Evolutionary conservation across 1,140 invertebrate genomes (phyloP), one percentile per base, ranked within the genome.

Genomic region (Drosophila bocki): DNA sequence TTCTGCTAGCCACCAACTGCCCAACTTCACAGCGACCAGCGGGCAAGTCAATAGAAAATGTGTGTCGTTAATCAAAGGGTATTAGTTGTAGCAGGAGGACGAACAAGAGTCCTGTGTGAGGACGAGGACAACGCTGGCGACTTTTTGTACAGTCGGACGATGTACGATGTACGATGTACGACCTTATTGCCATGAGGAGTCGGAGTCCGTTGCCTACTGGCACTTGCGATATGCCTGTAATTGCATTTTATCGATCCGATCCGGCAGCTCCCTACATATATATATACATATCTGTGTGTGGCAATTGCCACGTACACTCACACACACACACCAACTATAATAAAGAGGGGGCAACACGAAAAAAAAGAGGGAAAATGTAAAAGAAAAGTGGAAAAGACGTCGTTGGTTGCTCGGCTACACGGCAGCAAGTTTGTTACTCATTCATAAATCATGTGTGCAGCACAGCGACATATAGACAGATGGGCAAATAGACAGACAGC

Each of bases 61-160:
- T 90, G 85, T 90, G 85, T 88, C 85, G 85, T 88, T 88, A 88
- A 88, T 88, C 85, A 88, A 88, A 88, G 82, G 85, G 85, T 88
- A 88, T 88, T 88, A 88, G 85, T 88, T 87, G 84, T 87, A 88
- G 84, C 77, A 62, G 39, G 39, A 19, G 22, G 4, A 50, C 8
- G 48, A 11, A 8, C 9, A 3, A 3, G 39, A 29, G 58, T 17
- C 5, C 12, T 29, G 50, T n/a, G 15, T 47, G 58, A 59, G 33
- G 42, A 44, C 64, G 39, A 71, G 41, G 65, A 47, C 67, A 58
- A 22, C 56, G 63, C 48, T 37, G 79, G 80, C 63, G 82, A 85
- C 82, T 86, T 86, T 87, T 88, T 87, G 72, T 83, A 83, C 84
- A 88, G 64, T 78, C 80, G 78, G 57, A 81, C 82, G 78, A 82